Percentiles rank a stretch among this genome's conserved stretches.
Evolutionary conservation across 2,888 invertebrate genomes (phyloP).

Genomic region (Caenorhabditis panamensis): DNA sequence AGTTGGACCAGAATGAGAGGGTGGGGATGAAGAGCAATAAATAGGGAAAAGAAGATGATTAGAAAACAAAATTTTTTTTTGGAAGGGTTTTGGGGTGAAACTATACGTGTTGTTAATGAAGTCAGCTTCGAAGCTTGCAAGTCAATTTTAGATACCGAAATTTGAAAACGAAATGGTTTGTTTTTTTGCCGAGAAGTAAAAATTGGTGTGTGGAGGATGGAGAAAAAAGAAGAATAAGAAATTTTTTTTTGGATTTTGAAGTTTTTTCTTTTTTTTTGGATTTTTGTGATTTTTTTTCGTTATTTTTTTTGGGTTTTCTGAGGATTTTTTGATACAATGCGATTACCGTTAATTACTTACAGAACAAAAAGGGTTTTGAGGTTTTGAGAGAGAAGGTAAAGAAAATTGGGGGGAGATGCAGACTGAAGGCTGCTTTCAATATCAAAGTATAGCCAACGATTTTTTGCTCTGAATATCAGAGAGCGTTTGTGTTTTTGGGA

Average conservation of each 20-base stretch:
- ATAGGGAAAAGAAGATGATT: too few species aligned
- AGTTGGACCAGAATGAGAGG: neutral
- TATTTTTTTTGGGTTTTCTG: slow-evolving; percentile 18
- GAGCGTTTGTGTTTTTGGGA: neutral
- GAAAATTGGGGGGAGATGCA: slow-evolving; percentile 51
- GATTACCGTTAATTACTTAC: neutral
- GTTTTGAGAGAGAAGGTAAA: slow-evolving; percentile 14
- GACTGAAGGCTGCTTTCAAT: slow-evolving; percentile 50
- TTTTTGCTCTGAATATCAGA: slow-evolving; percentile 52
- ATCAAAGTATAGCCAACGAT: slow-evolving; percentile 42
- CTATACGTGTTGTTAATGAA: slow-evolving; percentile 52
- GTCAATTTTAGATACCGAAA: slow-evolving; percentile 50
- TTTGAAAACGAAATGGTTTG: neutral
- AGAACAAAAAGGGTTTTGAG: neutral
- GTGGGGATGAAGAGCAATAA: neutral
- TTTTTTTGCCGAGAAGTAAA: too few species aligned
- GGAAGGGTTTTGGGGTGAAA: slow-evolving; percentile 26
- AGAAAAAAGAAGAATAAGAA: neutral
- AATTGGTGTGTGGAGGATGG: too few species aligned
- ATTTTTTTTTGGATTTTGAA: slow-evolving; percentile 21
- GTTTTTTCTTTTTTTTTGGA: slow-evolving; percentile 20
- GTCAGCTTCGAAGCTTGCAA: slow-evolving; percentile 48
- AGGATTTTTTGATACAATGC: slow-evolving; percentile 12
- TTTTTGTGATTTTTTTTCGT: slow-evolving; percentile 6
- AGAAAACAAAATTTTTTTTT: slow-evolving; percentile 9